These are phyloP conservation scores for Arenicola marina DNA, from an alignment of 2,888 invertebrate genomes.

Conservation along the genomic window DNA sequence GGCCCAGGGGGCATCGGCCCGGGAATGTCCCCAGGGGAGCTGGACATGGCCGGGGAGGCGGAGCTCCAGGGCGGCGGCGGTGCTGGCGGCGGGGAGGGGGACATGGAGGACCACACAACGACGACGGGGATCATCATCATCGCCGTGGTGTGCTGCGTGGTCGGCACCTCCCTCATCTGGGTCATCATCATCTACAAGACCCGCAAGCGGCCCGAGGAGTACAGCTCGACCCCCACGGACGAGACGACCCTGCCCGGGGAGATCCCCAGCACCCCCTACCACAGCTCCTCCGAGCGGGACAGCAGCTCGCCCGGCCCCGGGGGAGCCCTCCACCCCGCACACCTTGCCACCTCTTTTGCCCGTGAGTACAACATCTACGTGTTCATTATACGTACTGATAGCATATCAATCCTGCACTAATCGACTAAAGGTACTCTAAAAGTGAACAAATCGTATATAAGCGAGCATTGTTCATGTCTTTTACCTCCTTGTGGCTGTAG, in stretches of 20 bases:
- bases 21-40: neutral
- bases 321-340: constrained; percentile 16
- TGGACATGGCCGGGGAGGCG: neutral
- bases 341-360: constrained; percentile 8
- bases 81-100: constrained; percentile 5
- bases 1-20: neutral
- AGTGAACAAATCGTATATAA: no score
- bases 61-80: neutral
- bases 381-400: neutral
- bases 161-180: constrained; percentile 89
- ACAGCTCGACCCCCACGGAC: constrained; percentile 55
- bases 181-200: constrained; percentile 88
- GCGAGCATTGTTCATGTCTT: no score
- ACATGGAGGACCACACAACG: constrained; percentile 70
- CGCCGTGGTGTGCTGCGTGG: constrained; percentile 86
- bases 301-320: constrained; percentile 43
- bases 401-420: no score
- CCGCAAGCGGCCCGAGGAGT: constrained; percentile 65
- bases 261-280: constrained; percentile 49
- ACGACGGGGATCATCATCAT: constrained; percentile 87
- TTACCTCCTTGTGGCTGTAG: no score
- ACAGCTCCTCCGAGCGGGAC: constrained; percentile 39
- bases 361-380: constrained; percentile 9
- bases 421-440: no score
- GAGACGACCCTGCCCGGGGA: constrained; percentile 42